phyloP scores from a whole-genome alignment of 2,797 vertebrate genomes.

The Pygocentrus nattereri region DNA sequence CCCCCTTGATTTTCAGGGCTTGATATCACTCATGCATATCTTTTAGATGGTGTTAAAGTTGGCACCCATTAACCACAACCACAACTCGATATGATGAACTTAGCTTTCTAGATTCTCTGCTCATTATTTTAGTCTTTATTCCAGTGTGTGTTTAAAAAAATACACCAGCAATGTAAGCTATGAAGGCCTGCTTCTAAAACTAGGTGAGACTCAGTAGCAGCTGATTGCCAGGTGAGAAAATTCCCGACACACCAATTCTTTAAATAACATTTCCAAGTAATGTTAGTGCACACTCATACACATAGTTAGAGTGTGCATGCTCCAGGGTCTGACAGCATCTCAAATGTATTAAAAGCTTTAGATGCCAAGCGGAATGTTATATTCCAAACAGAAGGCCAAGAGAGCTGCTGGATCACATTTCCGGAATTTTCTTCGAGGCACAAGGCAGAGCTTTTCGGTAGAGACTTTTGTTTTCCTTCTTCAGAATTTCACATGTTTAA shows the following conservation, averaged over 20 bases:
- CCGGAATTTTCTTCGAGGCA: background rate
- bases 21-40: background rate
- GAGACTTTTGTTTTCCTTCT: constrained; percentile 18
- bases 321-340: constrained; percentile 43
- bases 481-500: constrained; percentile 17
- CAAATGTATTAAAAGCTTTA: constrained; percentile 46
- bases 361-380: constrained; percentile 44
- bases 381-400: background rate
- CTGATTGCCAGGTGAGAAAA: constrained; percentile 32
- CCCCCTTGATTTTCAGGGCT: background rate
- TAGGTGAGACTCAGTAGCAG: constrained; percentile 24
- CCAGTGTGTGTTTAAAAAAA: constrained; percentile 4
- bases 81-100: background rate
- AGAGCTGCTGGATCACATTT: constrained; percentile 27
- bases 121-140: constrained; percentile 5
- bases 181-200: constrained; percentile 34
- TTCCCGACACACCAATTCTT: constrained; percentile 38
- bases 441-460: background rate
- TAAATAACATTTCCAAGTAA: constrained; percentile 33
- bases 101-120: background rate
- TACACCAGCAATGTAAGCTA: constrained; percentile 27
- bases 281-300: constrained; percentile 35
- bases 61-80: background rate
- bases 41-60: background rate
- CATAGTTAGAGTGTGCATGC: constrained; percentile 12